These are phyloP conservation scores for Diceros bicornis DNA, from an alignment of 2,797 vertebrate species.

Conservation along the genomic window DNA sequence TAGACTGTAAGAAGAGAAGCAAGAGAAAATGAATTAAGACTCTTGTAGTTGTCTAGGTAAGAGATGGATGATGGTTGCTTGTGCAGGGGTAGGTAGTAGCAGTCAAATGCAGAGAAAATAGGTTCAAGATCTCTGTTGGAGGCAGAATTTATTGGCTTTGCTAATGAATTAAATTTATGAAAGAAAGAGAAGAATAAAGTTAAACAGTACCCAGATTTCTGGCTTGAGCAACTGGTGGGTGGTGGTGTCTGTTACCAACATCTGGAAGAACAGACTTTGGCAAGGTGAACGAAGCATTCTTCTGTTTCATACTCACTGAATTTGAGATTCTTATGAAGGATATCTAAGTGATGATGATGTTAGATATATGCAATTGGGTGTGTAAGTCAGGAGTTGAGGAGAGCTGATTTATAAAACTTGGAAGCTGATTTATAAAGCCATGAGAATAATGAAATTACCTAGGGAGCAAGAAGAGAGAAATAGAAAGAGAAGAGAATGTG, in stretches of 20 bases:
- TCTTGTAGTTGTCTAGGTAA: neutral
- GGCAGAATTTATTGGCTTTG: constrained; percentile 40
- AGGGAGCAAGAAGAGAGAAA: neutral
- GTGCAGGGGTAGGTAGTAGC: neutral
- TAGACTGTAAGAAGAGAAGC: neutral
- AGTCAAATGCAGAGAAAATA: constrained; percentile 44
- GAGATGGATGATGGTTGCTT: neutral
- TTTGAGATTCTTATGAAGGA: neutral
- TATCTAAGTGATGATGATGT: neutral
- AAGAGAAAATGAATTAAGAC: constrained; percentile 2
- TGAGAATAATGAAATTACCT: constrained; percentile 42
- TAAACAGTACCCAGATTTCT: constrained; percentile 11
- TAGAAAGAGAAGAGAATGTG: neutral
- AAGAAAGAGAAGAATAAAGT: constrained; percentile 23
- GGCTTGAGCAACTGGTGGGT: neutral
- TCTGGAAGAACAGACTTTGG: constrained; percentile 30
- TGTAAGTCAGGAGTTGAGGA: neutral
- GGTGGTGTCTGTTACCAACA: neutral
- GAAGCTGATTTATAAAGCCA: constrained; percentile 20
- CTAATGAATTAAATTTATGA: constrained; percentile 31
- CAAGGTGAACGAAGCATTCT: neutral
- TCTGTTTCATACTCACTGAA: neutral
- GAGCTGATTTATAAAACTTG: neutral
- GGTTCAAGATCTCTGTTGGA: neutral
- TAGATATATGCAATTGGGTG: neutral